A percentile compares a stretch with the other conserved stretches of the same genome.
These are phyloP conservation scores for Nematopogon swammerdamellus DNA, from an alignment of 2,888 invertebrate species.

Conservation along the genomic window DNA sequence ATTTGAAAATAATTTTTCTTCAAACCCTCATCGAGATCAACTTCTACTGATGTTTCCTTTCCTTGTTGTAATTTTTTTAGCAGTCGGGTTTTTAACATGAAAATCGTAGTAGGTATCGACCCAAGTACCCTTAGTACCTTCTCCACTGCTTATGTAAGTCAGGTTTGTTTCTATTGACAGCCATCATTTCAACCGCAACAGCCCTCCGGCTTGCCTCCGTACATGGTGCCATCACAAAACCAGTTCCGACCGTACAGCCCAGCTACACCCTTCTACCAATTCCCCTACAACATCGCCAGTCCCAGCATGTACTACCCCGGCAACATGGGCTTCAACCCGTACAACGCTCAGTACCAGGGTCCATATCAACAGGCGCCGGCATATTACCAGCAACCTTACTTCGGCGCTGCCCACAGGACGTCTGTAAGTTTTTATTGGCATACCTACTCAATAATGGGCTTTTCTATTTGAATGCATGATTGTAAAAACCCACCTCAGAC, in stretches of 20 bases:
- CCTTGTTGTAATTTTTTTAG: too few relatives aligned
- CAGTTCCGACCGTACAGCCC: constrained; percentile 47
- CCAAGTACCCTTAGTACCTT: too few relatives aligned
- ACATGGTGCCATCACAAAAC: constrained; percentile 25
- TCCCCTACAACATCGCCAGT: constrained; percentile 28
- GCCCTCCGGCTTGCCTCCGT: constrained; percentile 22
- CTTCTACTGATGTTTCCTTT: too few relatives aligned
- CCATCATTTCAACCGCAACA: constrained; percentile 21
- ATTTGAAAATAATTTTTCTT: not conserved
- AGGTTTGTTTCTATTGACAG: too few relatives aligned
- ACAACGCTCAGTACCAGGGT: constrained; percentile 27
- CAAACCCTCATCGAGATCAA: not conserved
- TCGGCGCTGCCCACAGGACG: constrained; percentile 31
- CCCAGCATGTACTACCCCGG: constrained; percentile 36
- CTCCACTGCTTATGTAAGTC: too few relatives aligned
- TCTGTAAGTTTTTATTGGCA: constrained; percentile 40
- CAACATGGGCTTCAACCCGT: constrained; percentile 37
- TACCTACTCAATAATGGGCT: too few relatives aligned
- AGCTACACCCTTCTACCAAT: constrained; percentile 44
- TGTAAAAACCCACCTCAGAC: too few relatives aligned
- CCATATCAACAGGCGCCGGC: constrained; percentile 34
- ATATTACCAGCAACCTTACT: constrained; percentile 23
- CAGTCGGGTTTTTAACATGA: too few relatives aligned
- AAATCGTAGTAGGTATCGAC: too few relatives aligned
- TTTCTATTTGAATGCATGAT: too few relatives aligned